A percentile compares a stretch with the other conserved stretches of the same genome.
phyloP scores from a whole-genome alignment of 2,113 vertebrate species.

The Nyctibius bracteatus region DNA sequence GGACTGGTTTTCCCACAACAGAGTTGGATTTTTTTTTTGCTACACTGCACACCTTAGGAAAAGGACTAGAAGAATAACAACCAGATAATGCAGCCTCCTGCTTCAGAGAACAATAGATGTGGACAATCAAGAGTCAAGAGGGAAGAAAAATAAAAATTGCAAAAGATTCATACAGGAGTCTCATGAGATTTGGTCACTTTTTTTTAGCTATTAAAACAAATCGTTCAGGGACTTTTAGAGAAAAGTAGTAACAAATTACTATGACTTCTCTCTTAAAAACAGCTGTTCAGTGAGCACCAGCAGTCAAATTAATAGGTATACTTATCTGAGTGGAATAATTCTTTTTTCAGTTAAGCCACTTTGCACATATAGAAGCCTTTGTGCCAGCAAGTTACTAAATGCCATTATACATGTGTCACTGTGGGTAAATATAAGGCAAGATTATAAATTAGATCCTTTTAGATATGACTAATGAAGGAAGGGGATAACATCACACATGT shows the following conservation, averaged over 20 bases:
- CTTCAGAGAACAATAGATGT: background rate
- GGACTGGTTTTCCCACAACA: background rate
- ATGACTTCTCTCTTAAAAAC: background rate
- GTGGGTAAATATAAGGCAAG: background rate
- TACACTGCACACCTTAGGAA: background rate
- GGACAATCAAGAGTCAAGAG: background rate
- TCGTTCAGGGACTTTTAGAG: background rate
- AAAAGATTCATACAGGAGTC: background rate
- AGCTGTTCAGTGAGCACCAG: background rate
- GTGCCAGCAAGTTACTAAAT: background rate
- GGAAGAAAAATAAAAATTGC: background rate
- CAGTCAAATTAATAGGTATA: background rate
- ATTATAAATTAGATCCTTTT: background rate
- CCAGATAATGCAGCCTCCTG: background rate
- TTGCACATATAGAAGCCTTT: background rate
- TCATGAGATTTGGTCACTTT: constrained; percentile 2
- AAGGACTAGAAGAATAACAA: background rate
- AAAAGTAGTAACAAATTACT: background rate
- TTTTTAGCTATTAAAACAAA: background rate
- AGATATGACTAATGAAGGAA: background rate
- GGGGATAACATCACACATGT: background rate
- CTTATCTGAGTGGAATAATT: background rate
- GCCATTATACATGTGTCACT: background rate
- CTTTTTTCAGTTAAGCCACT: background rate
- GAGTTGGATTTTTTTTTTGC: background rate